phyloP scores from a whole-genome alignment of 2,888 invertebrate genomes.

The Cabera pusaria region DNA sequence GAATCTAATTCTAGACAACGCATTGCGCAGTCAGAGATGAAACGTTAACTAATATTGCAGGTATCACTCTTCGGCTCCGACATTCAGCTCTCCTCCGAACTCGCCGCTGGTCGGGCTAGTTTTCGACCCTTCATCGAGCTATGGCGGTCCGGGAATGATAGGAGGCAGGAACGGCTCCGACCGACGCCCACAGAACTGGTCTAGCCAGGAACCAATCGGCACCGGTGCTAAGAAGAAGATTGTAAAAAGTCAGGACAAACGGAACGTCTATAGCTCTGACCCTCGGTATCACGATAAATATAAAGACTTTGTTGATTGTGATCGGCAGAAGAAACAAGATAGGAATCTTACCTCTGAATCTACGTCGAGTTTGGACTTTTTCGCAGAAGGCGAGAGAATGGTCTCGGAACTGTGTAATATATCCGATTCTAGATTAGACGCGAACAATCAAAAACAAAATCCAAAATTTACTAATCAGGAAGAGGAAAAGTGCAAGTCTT shows the following conservation, averaged over 20 bases:
- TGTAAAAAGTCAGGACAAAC: conserved; percentile 72
- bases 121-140: conserved; percentile 72
- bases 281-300: conserved; percentile 67
- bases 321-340: conserved; percentile 61
- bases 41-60: conserved; percentile 52
- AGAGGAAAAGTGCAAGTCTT: conserved; percentile 64
- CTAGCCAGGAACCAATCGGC: conserved; percentile 75
- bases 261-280: conserved; percentile 60
- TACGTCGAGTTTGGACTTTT: conserved; percentile 82
- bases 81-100: conserved; percentile 75
- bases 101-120: conserved; percentile 73
- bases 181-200: conserved; percentile 65
- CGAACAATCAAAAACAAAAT: conserved; percentile 56
- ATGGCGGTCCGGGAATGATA: conserved; percentile 58
- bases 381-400: conserved; percentile 84
- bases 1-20: conserved; percentile 21
- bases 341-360: conserved; percentile 74
- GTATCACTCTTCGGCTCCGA: conserved; percentile 66
- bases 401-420: conserved; percentile 84
- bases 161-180: conserved; percentile 60
- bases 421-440: conserved; percentile 59
- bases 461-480: conserved; percentile 54
- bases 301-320: conserved; percentile 62
- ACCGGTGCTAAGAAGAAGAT: conserved; percentile 78
- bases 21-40: conserved; percentile 23